These are phyloP conservation scores for Acropternis orthonyx DNA, from an alignment of 2,797 vertebrate genomes.

Conservation along the genomic window DNA sequence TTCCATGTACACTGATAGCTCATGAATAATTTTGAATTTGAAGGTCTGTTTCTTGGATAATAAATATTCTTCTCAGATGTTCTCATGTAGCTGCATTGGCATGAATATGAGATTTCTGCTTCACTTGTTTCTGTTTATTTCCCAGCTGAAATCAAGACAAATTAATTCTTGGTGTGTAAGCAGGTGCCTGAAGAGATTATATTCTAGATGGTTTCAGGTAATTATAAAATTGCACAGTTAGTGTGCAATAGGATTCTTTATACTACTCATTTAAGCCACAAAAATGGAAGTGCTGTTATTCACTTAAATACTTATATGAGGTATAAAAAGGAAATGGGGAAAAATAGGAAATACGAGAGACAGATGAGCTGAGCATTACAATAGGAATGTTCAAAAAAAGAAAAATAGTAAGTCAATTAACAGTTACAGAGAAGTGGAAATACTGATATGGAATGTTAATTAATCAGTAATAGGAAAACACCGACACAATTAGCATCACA, in stretches of 20 bases:
- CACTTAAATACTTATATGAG: neutral
- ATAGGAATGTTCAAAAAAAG: neutral
- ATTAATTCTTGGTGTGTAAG: neutral
- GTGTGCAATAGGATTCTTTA: neutral
- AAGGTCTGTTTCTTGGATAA: neutral
- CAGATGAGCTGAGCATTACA: neutral
- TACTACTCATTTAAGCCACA: neutral
- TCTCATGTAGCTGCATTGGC: neutral
- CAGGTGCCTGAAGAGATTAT: neutral
- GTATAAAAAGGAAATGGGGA: neutral
- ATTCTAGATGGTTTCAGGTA: neutral
- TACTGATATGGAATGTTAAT: neutral
- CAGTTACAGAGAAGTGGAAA: neutral
- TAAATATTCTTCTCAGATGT: conserved; percentile 17
- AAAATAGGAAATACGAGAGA: neutral
- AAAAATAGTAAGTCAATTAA: neutral
- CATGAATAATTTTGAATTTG: conserved; percentile 1
- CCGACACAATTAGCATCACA: neutral
- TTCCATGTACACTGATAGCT: neutral
- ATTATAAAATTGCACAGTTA: neutral
- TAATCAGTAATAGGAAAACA: neutral
- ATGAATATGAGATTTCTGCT: conserved; percentile 3
- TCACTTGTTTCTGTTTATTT: conserved; percentile 33
- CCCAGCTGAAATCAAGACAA: conserved; percentile 5
- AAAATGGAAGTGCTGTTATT: neutral